A percentile compares a stretch with the other conserved stretches of the same genome.
These are phyloP conservation scores for Sander vitreus DNA, from an alignment of 2,113 vertebrate species.

Conservation along the genomic window DNA sequence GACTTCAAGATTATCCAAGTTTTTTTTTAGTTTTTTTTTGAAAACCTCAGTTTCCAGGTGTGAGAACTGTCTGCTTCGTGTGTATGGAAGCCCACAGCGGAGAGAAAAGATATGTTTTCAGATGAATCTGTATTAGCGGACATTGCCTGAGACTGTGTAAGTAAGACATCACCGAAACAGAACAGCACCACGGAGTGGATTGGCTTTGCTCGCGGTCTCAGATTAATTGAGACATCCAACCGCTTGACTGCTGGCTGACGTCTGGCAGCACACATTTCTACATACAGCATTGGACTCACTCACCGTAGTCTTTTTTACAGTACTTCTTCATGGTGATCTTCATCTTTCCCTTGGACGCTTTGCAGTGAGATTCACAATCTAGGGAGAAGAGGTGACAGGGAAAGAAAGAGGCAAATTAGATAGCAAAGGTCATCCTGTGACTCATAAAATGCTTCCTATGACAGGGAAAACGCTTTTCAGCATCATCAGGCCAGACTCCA, in stretches of 20 bases:
- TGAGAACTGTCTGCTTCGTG: conserved; percentile 10
- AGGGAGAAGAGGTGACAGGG: conserved; percentile 40
- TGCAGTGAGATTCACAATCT: conserved; percentile 99
- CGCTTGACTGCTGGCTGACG: conserved; percentile 46
- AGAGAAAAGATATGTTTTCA: conserved; percentile 23
- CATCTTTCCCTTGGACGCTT: conserved; percentile 97
- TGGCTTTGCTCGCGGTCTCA: conserved; percentile 18
- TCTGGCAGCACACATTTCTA: conserved; percentile 36
- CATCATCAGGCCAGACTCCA: conserved; percentile 14
- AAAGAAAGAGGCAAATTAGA: conserved; percentile 45
- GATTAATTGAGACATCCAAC: conserved; percentile 69
- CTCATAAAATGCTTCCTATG: background rate
- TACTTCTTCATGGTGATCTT: conserved; percentile 99
- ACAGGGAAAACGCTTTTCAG: background rate
- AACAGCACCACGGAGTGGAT: conserved; percentile 31
- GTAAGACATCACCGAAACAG: conserved; percentile 55
- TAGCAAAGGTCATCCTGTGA: background rate
- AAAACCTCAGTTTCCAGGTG: background rate
- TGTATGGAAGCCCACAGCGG: conserved; percentile 13
- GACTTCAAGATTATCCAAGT: background rate
- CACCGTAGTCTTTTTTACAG: conserved; percentile 99
- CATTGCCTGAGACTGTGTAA: conserved; percentile 36
- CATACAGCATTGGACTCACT: conserved; percentile 74
- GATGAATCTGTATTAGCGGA: conserved; percentile 16
- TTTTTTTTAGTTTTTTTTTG: background rate